Evolutionary conservation across 1,140 invertebrate genomes (phyloP).

Genomic region (Gonioctena quinquepunctata): DNA sequence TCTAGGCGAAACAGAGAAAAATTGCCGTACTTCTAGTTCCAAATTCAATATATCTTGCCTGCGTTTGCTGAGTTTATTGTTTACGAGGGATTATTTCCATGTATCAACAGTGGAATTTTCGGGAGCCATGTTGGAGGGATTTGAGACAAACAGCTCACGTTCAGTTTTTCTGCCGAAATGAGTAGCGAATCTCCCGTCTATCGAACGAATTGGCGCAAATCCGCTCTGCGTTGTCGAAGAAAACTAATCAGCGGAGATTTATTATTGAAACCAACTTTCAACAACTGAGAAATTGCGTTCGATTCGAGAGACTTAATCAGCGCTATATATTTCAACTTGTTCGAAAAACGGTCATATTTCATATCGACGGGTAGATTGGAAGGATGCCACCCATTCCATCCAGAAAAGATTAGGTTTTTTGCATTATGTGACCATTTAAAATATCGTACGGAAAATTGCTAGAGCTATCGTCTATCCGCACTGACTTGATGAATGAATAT

Average conservation of each 20-base stretch:
- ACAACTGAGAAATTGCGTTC: constrained; percentile 16
- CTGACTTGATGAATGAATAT: no score
- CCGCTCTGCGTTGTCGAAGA: background rate
- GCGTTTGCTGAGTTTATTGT: no score
- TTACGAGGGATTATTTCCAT: no score
- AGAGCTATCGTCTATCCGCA: no score
- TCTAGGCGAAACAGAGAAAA: no score
- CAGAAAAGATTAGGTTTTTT: background rate
- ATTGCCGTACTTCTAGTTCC: no score
- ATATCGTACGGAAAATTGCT: background rate
- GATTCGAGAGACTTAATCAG: constrained; percentile 14
- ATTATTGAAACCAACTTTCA: constrained; percentile 18
- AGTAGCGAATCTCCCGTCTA: no score
- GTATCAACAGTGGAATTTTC: no score
- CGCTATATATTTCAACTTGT: constrained; percentile 14
- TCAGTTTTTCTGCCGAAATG: background rate
- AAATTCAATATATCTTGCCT: no score
- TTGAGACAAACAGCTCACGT: no score
- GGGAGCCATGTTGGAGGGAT: no score
- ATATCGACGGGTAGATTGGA: background rate
- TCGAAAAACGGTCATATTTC: background rate
- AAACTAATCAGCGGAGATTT: constrained; percentile 15
- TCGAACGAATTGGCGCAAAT: background rate
- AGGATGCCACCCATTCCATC: background rate
- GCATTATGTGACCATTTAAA: no score